Conservation (phyloP, 2,797 vertebrate species). For the Bufotes viridis region DNA sequence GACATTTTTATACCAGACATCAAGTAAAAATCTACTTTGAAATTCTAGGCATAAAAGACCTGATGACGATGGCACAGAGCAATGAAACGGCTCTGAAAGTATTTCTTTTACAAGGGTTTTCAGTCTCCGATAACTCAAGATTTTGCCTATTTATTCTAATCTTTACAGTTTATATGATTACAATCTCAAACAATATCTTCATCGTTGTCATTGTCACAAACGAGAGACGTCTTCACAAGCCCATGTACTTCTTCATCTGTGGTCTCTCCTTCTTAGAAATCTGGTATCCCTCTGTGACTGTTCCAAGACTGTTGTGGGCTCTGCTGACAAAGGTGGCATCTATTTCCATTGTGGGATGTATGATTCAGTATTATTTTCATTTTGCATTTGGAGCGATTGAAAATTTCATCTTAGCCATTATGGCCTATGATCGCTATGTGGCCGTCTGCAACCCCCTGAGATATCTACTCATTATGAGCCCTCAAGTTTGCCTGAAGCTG, state of each 20-base stretch:
- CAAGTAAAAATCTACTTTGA: no score
- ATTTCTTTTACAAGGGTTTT: slow-evolving; percentile 3
- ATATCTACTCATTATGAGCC: slow-evolving; percentile 51
- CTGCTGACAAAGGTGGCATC: not conserved
- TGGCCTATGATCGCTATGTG: slow-evolving; percentile 60
- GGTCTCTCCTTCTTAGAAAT: not conserved
- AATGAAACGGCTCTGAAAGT: not conserved
- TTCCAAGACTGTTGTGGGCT: not conserved
- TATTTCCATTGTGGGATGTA: not conserved
- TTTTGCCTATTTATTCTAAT: slow-evolving; percentile 27
- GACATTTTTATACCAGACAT: no score
- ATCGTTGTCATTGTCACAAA: slow-evolving; percentile 27
- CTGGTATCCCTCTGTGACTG: not conserved
- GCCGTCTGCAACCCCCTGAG: slow-evolving; percentile 64
- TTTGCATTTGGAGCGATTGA: not conserved
- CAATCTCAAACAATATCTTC: slow-evolving; percentile 23
- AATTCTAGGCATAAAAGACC: no score
- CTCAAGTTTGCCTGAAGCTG: slow-evolving; percentile 20
- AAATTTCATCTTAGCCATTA: slow-evolving; percentile 26
- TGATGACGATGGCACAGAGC: not conserved
- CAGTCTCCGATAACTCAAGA: not conserved
- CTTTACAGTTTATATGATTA: slow-evolving; percentile 20
- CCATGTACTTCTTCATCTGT: slow-evolving; percentile 1
- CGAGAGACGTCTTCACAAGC: slow-evolving; percentile 29
- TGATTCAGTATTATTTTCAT: not conserved